These are phyloP conservation scores for Steinernema carpocapsae DNA, from an alignment of 2,888 invertebrate genomes.

Conservation along the genomic window DNA sequence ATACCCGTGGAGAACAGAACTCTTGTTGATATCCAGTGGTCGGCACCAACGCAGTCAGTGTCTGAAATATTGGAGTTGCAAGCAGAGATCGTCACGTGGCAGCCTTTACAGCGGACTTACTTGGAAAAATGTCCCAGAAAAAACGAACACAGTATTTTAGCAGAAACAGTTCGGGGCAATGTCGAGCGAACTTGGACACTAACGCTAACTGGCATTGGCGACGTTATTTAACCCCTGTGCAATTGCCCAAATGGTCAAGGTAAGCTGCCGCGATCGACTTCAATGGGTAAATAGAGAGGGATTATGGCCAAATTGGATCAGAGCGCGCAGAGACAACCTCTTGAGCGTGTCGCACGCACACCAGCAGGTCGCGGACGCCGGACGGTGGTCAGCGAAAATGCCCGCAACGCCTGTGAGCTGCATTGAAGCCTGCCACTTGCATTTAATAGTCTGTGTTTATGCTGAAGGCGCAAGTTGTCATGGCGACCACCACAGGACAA, in stretches of 20 bases:
- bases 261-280: slow-evolving; percentile 6
- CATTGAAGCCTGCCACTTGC: slow-evolving; percentile 32
- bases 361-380: not conserved
- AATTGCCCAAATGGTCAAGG: not conserved
- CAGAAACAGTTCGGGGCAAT: not conserved
- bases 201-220: slow-evolving; percentile 16
- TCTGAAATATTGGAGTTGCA: not conserved
- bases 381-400: slow-evolving; percentile 33
- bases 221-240: slow-evolving; percentile 16
- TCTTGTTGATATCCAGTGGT: slow-evolving; percentile 19
- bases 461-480: slow-evolving; percentile 32
- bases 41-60: not conserved
- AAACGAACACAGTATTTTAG: not conserved
- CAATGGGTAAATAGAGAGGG: slow-evolving; percentile 10
- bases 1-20: slow-evolving; percentile 12
- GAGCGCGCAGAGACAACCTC: slow-evolving; percentile 23
- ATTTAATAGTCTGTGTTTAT: slow-evolving; percentile 28
- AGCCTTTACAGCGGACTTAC: not conserved
- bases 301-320: slow-evolving; percentile 32
- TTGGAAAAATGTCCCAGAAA: not conserved
- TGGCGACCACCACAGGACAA: slow-evolving; percentile 20
- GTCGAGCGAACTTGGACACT: not conserved
- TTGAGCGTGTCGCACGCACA: slow-evolving; percentile 24
- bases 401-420: not conserved
- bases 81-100: not conserved